These are phyloP conservation scores for Drosophila algonquin DNA, from an alignment of 2,888 invertebrate species.

Conservation along the genomic window DNA sequence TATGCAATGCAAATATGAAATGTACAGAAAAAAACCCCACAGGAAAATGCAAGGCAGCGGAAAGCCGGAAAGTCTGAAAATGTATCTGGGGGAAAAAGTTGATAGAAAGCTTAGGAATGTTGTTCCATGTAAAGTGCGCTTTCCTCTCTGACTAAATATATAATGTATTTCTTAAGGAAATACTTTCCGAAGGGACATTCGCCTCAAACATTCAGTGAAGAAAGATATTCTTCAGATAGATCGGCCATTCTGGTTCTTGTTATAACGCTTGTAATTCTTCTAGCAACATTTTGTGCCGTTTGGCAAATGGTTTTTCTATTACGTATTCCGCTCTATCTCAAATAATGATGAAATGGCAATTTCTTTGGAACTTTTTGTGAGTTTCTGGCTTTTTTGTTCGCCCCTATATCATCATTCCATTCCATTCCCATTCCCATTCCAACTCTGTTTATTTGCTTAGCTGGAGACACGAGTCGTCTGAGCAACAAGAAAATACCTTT, in stretches of 20 bases:
- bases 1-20: slow-evolving; percentile 34
- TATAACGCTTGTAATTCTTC: slow-evolving; percentile 10
- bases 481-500: slow-evolving; percentile 35
- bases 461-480: slow-evolving; percentile 63
- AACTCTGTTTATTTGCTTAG: slow-evolving; percentile 56
- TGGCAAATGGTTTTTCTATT: slow-evolving; percentile 16
- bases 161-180: not conserved
- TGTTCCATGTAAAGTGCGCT: not conserved
- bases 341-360: slow-evolving; percentile 67
- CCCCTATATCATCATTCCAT: slow-evolving; percentile 22
- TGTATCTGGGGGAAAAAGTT: not conserved
- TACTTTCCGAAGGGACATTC: not conserved
- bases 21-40: slow-evolving; percentile 20
- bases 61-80: not conserved
- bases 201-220: not conserved
- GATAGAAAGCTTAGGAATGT: not conserved
- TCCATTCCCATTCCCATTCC: slow-evolving; percentile 11
- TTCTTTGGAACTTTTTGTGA: slow-evolving; percentile 56
- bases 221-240: too few species aligned
- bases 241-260: not conserved
- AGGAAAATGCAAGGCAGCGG: not conserved
- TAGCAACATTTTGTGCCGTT: slow-evolving; percentile 11
- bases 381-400: slow-evolving; percentile 7
- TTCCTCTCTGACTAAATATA: not conserved
- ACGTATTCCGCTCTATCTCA: slow-evolving; percentile 24